phyloP scores from a whole-genome alignment of 2,888 invertebrate species.

The Leptothorax acervorum region DNA sequence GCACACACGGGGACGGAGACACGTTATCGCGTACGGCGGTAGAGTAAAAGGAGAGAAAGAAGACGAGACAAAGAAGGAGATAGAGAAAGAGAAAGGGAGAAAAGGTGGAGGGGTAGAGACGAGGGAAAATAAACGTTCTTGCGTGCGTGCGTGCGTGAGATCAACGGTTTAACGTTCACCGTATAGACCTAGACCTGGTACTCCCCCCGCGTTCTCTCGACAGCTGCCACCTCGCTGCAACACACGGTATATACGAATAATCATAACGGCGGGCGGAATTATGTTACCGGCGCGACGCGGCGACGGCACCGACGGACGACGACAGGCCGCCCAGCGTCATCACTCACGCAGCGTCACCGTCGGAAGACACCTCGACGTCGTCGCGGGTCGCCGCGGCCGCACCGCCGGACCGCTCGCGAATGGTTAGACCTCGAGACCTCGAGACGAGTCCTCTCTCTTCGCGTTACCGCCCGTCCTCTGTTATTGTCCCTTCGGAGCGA shows the following conservation, averaged over 20 bases:
- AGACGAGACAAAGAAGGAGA: neutral
- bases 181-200: slow-evolving; percentile 3
- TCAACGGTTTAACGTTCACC: slow-evolving; percentile 4
- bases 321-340: neutral
- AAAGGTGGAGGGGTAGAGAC: slow-evolving; percentile 3
- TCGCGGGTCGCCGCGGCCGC: slow-evolving; percentile 32
- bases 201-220: slow-evolving; percentile 51
- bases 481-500: neutral
- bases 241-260: neutral
- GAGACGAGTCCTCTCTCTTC: neutral
- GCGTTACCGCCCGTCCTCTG: neutral
- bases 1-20: slow-evolving; percentile 13
- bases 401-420: slow-evolving; percentile 73
- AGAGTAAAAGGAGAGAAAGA: slow-evolving; percentile 5
- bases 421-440: slow-evolving; percentile 65
- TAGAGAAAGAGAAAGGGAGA: slow-evolving; percentile 24
- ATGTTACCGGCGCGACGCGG: slow-evolving; percentile 58
- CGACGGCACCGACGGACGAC: slow-evolving; percentile 55
- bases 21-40: slow-evolving; percentile 4
- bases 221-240: neutral
- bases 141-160: slow-evolving; percentile 8
- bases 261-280: slow-evolving; percentile 3
- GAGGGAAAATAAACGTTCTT: slow-evolving; percentile 30
- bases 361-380: slow-evolving; percentile 19
- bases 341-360: slow-evolving; percentile 21